Evolutionary conservation across 2,113 vertebrate genomes (phyloP).

Genomic region (Syngnathus scovelli): DNA sequence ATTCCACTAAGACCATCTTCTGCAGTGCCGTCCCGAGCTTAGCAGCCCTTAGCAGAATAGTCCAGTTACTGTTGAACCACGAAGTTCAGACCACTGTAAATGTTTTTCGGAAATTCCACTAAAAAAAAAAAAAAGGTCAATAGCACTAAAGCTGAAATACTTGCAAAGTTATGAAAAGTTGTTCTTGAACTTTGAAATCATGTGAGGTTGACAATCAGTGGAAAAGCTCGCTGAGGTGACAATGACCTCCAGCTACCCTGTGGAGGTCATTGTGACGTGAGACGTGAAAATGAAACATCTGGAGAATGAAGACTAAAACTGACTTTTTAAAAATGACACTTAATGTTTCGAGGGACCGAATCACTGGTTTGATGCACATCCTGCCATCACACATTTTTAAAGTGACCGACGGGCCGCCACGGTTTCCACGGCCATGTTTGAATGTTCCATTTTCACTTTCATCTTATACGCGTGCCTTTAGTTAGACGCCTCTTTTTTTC

Average conservation of each 20-base stretch:
- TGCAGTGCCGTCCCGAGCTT: not conserved
- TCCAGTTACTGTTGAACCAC: not conserved
- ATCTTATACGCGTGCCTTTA: conserved; percentile 7
- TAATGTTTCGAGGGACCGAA: not conserved
- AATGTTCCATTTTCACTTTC: conserved; percentile 2
- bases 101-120: not conserved
- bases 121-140: not conserved
- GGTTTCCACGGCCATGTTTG: not conserved
- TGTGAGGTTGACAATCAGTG: not conserved
- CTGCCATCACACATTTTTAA: not conserved
- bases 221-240: not conserved
- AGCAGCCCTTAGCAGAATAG: not conserved
- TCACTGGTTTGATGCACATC: not conserved
- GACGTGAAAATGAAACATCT: not conserved
- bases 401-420: not conserved
- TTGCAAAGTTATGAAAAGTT: not conserved
- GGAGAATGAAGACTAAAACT: not conserved
- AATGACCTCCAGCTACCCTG: not conserved
- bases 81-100: not conserved
- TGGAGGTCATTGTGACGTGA: not conserved
- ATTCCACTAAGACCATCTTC: not conserved
- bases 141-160: not conserved
- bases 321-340: not conserved
- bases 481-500: conserved; percentile 3
- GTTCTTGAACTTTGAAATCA: not conserved